These are phyloP conservation scores for Heliconius ismenius DNA, from an alignment of 2,888 invertebrate genomes.

Conservation along the genomic window DNA sequence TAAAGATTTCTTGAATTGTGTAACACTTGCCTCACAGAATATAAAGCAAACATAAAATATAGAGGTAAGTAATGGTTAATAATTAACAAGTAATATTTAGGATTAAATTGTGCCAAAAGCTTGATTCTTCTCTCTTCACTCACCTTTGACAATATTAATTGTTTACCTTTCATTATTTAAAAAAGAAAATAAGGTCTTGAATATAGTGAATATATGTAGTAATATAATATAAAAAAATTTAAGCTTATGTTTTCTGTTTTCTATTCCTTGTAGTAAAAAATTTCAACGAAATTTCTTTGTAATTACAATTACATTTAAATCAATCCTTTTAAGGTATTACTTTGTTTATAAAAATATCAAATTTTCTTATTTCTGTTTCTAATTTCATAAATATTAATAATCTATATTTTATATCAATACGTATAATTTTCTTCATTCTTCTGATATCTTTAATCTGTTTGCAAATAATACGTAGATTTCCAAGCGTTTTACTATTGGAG, in stretches of 20 bases:
- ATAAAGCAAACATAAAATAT: slow-evolving; percentile 23
- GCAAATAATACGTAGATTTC: not conserved
- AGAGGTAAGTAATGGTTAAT: slow-evolving; percentile 14
- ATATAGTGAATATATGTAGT: not conserved
- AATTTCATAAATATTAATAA: not conserved
- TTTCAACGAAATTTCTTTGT: not conserved
- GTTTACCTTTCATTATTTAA: not conserved
- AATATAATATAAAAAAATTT: not conserved
- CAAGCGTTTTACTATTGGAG: not conserved
- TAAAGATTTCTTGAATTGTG: slow-evolving; percentile 1
- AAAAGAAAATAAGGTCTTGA: not conserved
- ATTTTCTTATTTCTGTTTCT: not conserved
- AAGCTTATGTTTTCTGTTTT: not conserved
- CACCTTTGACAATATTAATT: slow-evolving; percentile 2
- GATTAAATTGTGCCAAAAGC: not conserved
- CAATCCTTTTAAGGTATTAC: not conserved
- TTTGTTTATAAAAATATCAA: not conserved
- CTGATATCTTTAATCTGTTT: not conserved
- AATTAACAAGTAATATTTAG: slow-evolving; percentile 3
- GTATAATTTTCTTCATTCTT: not conserved
- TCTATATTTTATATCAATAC: not conserved
- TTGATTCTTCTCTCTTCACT: slow-evolving; percentile 20
- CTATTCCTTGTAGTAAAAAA: not conserved
- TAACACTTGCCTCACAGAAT: not conserved
- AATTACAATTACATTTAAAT: not conserved